Evolutionary conservation across 2,797 vertebrate species (phyloP), one percentile per base, ranked within the genome.

Genomic region (Pyrocephalus nanus): DNA sequence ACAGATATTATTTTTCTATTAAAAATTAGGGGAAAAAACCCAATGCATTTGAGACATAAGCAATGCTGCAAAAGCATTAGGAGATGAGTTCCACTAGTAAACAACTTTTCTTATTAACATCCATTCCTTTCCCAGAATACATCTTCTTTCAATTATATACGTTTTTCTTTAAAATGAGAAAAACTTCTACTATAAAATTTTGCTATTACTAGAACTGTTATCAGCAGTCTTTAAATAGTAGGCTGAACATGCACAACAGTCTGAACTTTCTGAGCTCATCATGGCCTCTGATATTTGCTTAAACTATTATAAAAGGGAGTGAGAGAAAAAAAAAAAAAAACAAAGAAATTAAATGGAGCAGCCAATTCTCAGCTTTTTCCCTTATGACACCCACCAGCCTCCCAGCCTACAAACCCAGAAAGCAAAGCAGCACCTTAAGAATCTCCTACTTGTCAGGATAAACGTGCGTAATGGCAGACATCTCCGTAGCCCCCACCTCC

Each of bases 251-350:
- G 76, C 77, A 69, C 67, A 51, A 36, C 50, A 50, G 16, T 1
- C 62, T 87, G 83, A 91, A 87, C 91, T 92, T 92, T 51, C n/a
- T 48, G 45, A 90, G 91, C 47, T 91, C 64, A 70, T 51, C 36
- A 4, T 6, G 74, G 83, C 86, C 86, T 93, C 72, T 93, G 77
- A 51, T 81, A 94, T 93, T 96, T 91, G n/a, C 86, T 90, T 71
- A 47, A 92, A 69, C 43, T 90, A 77, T 88, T 43, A 74, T 11
- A 88, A 90, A 81, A 53, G n/a, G 21, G 8, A 53, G 40, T 32
- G 11, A 17, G 19, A 21, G 6, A 8, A 5, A 6, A 23, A 1
- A 40, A 74, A 53, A 74, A 8, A 5, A 6, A 23, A 1, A 40
- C 71, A 53, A 74, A 2, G 4, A 62, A 87, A 83, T 74, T 90